Evolutionary conservation across 2,113 vertebrate species (phyloP).

Genomic region (Corydoras maculifer): DNA sequence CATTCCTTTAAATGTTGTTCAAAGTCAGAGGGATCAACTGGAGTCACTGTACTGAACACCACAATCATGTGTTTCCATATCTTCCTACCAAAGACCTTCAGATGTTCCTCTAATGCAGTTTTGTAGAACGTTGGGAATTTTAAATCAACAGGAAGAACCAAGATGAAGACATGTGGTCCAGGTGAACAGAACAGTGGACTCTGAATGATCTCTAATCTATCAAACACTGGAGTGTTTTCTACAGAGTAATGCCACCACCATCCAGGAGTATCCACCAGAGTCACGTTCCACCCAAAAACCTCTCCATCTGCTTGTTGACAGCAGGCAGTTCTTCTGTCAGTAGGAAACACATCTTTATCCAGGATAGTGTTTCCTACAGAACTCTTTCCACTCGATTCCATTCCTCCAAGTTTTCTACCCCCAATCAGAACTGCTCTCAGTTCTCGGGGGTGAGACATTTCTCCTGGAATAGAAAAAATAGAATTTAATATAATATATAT

Average conservation of each 20-base stretch:
- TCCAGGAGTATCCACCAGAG: constrained; percentile 33
- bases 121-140: constrained; percentile 1
- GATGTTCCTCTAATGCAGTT: constrained; percentile 15
- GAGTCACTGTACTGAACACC: constrained; percentile 12
- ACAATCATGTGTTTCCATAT: constrained; percentile 27
- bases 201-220: not conserved
- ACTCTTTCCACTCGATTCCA: constrained; percentile 28
- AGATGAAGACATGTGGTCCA: constrained; percentile 33
- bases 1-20: not conserved
- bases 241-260: constrained; percentile 33
- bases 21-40: not conserved
- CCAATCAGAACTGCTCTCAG: constrained; percentile 26
- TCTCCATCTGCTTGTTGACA: not conserved
- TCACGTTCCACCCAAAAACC: constrained; percentile 7
- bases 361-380: constrained; percentile 35
- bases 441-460: not conserved
- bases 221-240: constrained; percentile 21
- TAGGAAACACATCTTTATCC: constrained; percentile 15
- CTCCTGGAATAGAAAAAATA: not conserved
- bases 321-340: constrained; percentile 23
- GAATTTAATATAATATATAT: too few relatives aligned
- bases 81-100: not conserved
- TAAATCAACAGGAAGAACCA: constrained; percentile 24
- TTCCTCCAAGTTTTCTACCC: constrained; percentile 1
- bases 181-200: constrained; percentile 6